phyloP scores from a whole-genome alignment of 2,888 invertebrate species.

The Nemurella pictetii region DNA sequence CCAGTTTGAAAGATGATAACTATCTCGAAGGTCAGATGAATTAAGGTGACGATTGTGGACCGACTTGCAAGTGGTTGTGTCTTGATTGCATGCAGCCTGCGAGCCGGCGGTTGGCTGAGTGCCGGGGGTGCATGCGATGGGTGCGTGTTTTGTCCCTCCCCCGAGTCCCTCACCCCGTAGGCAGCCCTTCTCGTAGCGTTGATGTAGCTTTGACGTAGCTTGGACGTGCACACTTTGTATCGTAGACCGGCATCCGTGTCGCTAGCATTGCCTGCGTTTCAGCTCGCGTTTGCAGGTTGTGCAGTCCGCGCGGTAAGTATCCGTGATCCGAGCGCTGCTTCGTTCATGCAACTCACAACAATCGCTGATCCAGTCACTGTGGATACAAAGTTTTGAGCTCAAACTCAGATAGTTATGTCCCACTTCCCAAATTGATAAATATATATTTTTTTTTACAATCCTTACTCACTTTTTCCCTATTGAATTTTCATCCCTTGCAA shows the following conservation, averaged over 20 bases:
- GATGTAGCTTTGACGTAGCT: neutral
- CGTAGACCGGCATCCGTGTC: neutral
- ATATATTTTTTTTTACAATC: no score
- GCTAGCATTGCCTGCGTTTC: neutral
- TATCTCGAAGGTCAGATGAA: no score
- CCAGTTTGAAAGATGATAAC: no score
- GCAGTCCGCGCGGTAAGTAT: neutral
- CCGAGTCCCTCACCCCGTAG: neutral
- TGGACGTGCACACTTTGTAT: neutral
- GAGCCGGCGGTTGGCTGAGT: neutral
- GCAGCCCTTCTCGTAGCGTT: neutral
- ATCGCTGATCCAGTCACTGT: no score
- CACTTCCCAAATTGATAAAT: no score
- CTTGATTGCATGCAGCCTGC: neutral
- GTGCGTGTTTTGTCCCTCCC: neutral
- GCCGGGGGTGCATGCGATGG: neutral
- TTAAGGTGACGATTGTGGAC: no score
- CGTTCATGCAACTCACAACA: no score
- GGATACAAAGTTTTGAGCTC: no score
- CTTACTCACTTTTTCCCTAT: no score
- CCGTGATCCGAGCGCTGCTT: no score
- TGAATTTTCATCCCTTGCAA: no score
- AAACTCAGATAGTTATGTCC: no score
- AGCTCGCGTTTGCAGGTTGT: neutral
- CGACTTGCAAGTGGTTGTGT: neutral